Base-by-base conservation (phyloP, 2,113 vertebrate genomes). In the Thryonomys swinderianus region DNA sequence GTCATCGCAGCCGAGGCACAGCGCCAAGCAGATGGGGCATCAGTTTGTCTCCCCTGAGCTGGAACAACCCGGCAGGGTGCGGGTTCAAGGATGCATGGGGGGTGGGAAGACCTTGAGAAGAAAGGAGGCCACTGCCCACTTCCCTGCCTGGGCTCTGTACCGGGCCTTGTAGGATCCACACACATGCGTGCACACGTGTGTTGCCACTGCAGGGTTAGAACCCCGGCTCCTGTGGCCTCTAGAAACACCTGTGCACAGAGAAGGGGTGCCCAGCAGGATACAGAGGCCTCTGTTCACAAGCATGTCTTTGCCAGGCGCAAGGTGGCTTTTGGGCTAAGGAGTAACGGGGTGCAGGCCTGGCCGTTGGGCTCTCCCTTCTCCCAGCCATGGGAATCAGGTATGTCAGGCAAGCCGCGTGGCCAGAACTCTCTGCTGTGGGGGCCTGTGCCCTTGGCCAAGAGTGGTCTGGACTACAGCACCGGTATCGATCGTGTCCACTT, bases 161-260 rank as follows among this genome's bases (percentile, higher is more conserved):
- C 59, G 42, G 61, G 80, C 73, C 48, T 27, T 8, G 3, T 7
- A 61, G 91, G 66, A 37, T 67, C n/a, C 14, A 0, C n/a, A 32
- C 4, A 27, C 2, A 5, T 7, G 53, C 17, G 59, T 48, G 45
- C 3, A 25, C 9, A 16, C 0, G 0, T 14, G 23, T 81, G 88
- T 34, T n/a, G 17, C 40, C 37, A 0, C 4, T 30, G 8, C 27
- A 85, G 83, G 40, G 45, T 69, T 82, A 82, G 62, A 79, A 62
- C n/a, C 51, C 11, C 67, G 55, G 27, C 42, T 53, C 40, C 1
- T 1, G 34, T 32, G 64, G 48, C 51, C 12, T 67, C 32, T 73
- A 34, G 82, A 57, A 66, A 55, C 69, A 20, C 61, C 6, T 4
- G 18, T 83, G 59, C 0, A n/a, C n/a, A 6, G 74, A 89, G 85